phyloP scores from a whole-genome alignment of 2,113 vertebrate species.

The human (Homo sapiens) region DNA sequence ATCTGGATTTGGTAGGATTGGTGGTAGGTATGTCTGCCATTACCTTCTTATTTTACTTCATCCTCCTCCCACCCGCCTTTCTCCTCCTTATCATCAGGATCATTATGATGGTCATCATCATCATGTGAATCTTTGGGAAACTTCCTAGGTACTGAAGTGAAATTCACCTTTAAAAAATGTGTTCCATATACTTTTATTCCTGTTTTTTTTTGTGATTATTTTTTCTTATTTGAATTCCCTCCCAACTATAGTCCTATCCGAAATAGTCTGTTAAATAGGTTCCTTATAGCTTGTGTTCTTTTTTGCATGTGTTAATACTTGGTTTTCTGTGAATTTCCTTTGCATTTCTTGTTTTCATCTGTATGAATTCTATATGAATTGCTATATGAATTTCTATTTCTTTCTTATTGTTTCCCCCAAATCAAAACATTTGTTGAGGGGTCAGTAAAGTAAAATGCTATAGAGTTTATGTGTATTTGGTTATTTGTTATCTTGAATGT shows the following conservation, averaged over 20 bases:
- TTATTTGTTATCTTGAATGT: neutral
- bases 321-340: neutral
- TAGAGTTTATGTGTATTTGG: neutral
- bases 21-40: neutral
- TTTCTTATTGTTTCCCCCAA: neutral
- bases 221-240: neutral
- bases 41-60: neutral
- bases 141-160: neutral
- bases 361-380: neutral
- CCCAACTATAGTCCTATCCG: neutral
- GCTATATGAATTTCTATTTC: neutral
- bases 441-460: neutral
- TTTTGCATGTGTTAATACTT: neutral
- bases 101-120: neutral
- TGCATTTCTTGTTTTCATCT: constrained; percentile 20
- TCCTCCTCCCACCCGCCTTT: accelerated
- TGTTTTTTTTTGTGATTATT: neutral
- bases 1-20: too few relatives aligned
- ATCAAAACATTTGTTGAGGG: neutral
- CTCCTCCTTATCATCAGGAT: neutral
- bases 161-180: neutral
- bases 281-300: neutral
- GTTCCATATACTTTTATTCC: neutral
- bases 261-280: neutral
- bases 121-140: neutral